Conservation (phyloP, 2,113 vertebrate genomes). For the Orientallactaga bullata region DNA sequence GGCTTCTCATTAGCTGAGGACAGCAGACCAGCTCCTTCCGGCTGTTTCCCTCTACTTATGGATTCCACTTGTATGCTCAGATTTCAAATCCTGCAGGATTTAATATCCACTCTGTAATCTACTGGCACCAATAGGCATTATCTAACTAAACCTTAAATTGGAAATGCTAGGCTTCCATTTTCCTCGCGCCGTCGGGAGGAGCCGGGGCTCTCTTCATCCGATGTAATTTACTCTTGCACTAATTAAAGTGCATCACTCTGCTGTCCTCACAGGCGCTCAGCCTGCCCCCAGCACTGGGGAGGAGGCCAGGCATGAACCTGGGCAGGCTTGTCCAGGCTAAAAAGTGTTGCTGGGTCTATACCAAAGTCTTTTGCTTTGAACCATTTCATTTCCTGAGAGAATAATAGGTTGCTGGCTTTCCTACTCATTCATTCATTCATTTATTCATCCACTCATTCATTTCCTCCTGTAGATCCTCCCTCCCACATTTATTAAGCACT, state of each 20-base stretch:
- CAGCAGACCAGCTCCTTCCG: neutral
- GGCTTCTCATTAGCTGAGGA: neutral
- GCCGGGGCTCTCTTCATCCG: constrained; percentile 4
- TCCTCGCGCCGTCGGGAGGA: constrained; percentile 62
- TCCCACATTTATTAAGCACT: neutral
- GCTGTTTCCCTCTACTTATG: constrained; percentile 76
- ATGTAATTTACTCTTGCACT: constrained; percentile 79
- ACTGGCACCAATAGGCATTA: constrained; percentile 89
- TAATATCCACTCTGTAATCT: constrained; percentile 91
- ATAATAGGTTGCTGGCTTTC: neutral
- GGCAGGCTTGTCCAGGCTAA: no score
- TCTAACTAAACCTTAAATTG: constrained; percentile 90
- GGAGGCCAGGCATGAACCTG: neutral
- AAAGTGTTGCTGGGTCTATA: neutral
- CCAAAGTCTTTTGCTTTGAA: neutral
- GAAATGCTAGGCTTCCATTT: constrained; percentile 85
- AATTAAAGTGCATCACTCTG: constrained; percentile 83
- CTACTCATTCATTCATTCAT: neutral
- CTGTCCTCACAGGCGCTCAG: neutral
- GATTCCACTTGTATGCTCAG: constrained; percentile 82
- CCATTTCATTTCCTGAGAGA: neutral
- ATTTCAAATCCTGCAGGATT: constrained; percentile 88
- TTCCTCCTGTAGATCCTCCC: neutral
- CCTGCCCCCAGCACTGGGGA: neutral
- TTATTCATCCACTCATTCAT: neutral